Conservation (phyloP, 2,888 invertebrate species). For the Vandiemenella viatica region DNA sequence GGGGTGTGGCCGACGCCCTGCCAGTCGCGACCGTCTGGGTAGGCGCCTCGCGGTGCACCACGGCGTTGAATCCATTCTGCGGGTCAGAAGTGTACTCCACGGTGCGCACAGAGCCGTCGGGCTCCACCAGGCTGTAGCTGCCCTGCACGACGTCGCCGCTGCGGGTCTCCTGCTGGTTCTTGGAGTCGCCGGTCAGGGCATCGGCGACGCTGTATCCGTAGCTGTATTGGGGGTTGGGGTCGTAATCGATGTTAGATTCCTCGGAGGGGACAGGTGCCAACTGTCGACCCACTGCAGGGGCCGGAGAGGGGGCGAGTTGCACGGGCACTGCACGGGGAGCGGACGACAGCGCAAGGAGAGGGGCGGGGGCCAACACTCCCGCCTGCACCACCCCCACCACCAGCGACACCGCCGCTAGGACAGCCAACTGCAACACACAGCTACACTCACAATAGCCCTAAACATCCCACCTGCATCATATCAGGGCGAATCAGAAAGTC, state of each 20-base stretch:
- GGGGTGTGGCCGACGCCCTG: not conserved
- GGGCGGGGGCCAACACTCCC: not conserved
- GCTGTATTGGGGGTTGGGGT: slow-evolving; percentile 8
- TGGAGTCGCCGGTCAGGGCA: slow-evolving; percentile 8
- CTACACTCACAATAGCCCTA: too few species aligned
- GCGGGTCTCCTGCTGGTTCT: too few species aligned
- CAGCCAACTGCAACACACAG: not conserved
- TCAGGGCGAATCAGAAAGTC: too few species aligned
- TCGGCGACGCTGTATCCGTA: slow-evolving; percentile 7
- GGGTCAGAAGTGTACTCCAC: not conserved
- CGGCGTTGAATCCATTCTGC: slow-evolving; percentile 7
- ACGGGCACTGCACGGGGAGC: not conserved
- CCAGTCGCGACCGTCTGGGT: not conserved
- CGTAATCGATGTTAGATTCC: too few species aligned
- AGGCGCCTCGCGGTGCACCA: not conserved
- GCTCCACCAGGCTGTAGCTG: too few species aligned
- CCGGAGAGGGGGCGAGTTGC: not conserved
- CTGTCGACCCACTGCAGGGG: not conserved
- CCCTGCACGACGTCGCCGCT: too few species aligned
- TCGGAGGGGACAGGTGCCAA: too few species aligned
- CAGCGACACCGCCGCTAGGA: not conserved
- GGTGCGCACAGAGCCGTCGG: slow-evolving; percentile 5
- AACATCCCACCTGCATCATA: too few species aligned
- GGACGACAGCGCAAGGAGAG: not conserved
- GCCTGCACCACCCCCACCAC: not conserved